These are phyloP conservation scores for Tridacna crocea DNA, from an alignment of 2,888 invertebrate species.

Conservation along the genomic window DNA sequence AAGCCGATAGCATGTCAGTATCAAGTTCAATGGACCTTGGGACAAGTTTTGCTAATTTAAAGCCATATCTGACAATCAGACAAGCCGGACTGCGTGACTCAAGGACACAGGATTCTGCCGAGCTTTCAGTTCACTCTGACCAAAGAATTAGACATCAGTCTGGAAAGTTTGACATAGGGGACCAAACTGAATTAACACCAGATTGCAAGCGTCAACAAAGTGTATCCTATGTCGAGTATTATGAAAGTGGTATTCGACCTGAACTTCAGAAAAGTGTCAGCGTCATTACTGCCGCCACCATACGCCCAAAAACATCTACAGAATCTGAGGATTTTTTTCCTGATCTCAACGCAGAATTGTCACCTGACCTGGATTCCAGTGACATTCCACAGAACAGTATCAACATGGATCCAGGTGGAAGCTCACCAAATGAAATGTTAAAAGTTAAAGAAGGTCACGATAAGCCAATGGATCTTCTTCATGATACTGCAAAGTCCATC, in stretches of 20 bases:
- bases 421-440: background rate
- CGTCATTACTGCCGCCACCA: background rate
- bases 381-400: background rate
- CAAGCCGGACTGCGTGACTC: background rate
- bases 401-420: background rate
- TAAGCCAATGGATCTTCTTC: background rate
- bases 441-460: background rate
- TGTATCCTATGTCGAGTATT: background rate
- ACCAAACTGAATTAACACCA: background rate
- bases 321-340: background rate
- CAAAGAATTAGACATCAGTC: background rate
- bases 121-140: background rate
- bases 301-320: background rate
- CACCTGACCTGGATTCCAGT: background rate
- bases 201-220: background rate
- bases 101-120: background rate
- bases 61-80: background rate
- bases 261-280: background rate
- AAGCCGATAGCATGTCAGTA: constrained; percentile 3
- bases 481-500: background rate
- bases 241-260: background rate
- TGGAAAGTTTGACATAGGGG: background rate
- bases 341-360: background rate
- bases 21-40: constrained; percentile 3
- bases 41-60: constrained; percentile 2